Percentiles rank a stretch among this genome's conserved stretches.
These are phyloP conservation scores for Chalcosyrphus nemorum DNA, from an alignment of 2,888 invertebrate genomes.

Conservation along the genomic window DNA sequence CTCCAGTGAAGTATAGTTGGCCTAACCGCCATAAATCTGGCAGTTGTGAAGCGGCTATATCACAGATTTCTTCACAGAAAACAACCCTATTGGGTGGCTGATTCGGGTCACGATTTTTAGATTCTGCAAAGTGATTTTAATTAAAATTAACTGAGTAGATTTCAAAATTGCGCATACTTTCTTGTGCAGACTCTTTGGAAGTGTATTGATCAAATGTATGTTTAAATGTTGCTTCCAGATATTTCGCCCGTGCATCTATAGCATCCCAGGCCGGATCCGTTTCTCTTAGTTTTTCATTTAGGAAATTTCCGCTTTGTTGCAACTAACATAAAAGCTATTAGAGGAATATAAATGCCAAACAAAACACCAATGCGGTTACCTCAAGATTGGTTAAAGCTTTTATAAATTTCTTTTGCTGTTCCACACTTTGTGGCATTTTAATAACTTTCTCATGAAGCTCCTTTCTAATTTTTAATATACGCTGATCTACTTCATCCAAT, in stretches of 20 bases:
- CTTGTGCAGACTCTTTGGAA: conserved; percentile 78
- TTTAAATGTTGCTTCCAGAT: conserved; percentile 84
- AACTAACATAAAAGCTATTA: conserved; percentile 59
- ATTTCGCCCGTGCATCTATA: conserved; percentile 91
- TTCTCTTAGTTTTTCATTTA: conserved; percentile 80
- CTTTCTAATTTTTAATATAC: conserved; percentile 90
- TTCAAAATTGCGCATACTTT: conserved; percentile 74
- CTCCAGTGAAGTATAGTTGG: conserved; percentile 95
- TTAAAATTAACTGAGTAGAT: neutral
- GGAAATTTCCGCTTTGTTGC: conserved; percentile 79
- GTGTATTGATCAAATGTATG: conserved; percentile 80
- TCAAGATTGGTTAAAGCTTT: conserved; percentile 90
- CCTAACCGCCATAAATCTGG: conserved; percentile 98
- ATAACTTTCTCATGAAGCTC: conserved; percentile 92
- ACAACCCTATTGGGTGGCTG: conserved; percentile 86
- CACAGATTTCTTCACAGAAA: conserved; percentile 91
- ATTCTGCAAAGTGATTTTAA: conserved; percentile 73
- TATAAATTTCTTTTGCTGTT: conserved; percentile 97
- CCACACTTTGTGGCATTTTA: conserved; percentile 95
- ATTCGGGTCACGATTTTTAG: conserved; percentile 78
- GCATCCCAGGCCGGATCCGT: conserved; percentile 99
- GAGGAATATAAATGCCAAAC: too few species aligned
- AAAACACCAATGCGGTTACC: conserved; percentile 80
- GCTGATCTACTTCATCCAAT: conserved; percentile 94
- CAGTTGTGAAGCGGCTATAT: conserved; percentile 88